Evolutionary conservation across 2,888 invertebrate species (phyloP).

Genomic region (Nomada fucata): DNA sequence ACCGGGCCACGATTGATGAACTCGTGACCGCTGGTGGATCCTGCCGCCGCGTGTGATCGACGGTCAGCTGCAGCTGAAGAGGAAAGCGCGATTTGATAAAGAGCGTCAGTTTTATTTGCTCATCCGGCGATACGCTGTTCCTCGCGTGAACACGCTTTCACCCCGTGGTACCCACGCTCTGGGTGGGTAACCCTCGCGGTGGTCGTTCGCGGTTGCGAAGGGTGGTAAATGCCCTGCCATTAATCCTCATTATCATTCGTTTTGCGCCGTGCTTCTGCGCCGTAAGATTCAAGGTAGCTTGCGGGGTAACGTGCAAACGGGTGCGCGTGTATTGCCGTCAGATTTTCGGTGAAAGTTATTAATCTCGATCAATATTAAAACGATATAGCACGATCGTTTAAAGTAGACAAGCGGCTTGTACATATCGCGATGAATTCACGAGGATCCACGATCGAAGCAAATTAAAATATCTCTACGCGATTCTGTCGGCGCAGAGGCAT

Average conservation of each 20-base stretch:
- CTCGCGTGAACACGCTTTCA: conserved; percentile 42
- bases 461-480: conserved; percentile 32
- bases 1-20: conserved; percentile 65
- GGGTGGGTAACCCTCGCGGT: conserved; percentile 32
- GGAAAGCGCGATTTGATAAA: conserved; percentile 69
- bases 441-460: neutral
- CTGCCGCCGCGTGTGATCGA: conserved; percentile 66
- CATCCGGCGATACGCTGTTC: conserved; percentile 58
- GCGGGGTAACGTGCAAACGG: neutral
- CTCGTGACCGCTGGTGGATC: conserved; percentile 60
- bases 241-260: conserved; percentile 46
- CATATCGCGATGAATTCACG: neutral
- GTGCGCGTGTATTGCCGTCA: neutral
- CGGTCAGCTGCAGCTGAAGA: conserved; percentile 69
- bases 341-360: neutral
- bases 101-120: conserved; percentile 68
- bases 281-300: neutral
- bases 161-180: conserved; percentile 3
- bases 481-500: conserved; percentile 41
- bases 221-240: conserved; percentile 42
- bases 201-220: conserved; percentile 39
- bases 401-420: too few relatives aligned
- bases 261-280: conserved; percentile 12
- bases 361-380: neutral
- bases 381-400: neutral